These are phyloP conservation scores for Siniperca knerii DNA, from an alignment of 2,113 vertebrate genomes.

Conservation along the genomic window DNA sequence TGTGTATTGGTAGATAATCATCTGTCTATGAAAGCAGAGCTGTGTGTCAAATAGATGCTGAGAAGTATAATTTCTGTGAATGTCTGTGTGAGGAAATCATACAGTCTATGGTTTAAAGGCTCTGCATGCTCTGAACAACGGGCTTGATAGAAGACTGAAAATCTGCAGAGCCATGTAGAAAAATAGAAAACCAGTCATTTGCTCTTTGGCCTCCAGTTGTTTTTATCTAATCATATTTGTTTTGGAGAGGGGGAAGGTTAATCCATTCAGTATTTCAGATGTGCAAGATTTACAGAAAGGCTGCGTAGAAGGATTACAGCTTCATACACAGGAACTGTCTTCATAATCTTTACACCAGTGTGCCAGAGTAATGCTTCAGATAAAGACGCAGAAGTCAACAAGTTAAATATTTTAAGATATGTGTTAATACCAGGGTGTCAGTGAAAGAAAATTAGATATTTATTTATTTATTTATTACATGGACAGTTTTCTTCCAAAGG, in stretches of 20 bases:
- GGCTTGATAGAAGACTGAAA: slow-evolving; percentile 24
- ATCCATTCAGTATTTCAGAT: slow-evolving; percentile 38
- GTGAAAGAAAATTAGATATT: neutral
- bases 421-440: neutral
- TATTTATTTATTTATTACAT: neutral
- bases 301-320: slow-evolving; percentile 12
- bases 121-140: neutral
- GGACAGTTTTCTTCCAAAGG: neutral
- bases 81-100: slow-evolving; percentile 17
- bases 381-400: neutral
- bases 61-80: slow-evolving; percentile 3
- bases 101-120: neutral
- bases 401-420: neutral
- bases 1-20: slow-evolving; percentile 4
- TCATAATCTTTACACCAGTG: neutral
- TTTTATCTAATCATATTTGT: slow-evolving; percentile 46
- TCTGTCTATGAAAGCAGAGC: slow-evolving; percentile 12
- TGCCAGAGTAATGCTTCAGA: slow-evolving; percentile 6
- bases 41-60: slow-evolving; percentile 36
- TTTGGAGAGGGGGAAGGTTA: slow-evolving; percentile 22
- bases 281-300: slow-evolving; percentile 29
- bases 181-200: slow-evolving; percentile 55
- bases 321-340: neutral
- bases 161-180: neutral
- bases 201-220: slow-evolving; percentile 32